Base-by-base conservation (phyloP, 1,140 invertebrate species). In the Saccostrea echinata region DNA sequence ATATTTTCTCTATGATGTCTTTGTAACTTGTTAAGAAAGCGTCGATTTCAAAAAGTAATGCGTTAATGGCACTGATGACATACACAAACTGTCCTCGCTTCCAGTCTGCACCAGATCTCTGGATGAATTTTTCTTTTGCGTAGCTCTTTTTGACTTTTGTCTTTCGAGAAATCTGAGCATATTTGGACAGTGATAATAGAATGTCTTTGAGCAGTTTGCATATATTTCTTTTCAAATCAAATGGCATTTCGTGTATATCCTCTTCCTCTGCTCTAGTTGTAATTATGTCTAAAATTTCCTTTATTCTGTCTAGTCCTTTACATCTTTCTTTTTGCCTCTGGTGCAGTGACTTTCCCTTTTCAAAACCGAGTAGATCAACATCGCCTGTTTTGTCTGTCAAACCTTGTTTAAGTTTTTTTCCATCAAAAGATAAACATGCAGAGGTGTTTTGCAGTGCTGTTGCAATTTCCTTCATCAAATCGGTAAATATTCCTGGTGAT, bases 131-230 rank as follows among this genome's bases (percentile, higher is more conserved):
- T 52, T 21, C 51, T 53, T 88, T 88, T 61, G 76, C 82, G 55
- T 90, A 90, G 18, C 87, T 84, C 80, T 90, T 90, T 33, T 90
- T 88, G 86, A 21, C 27, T 82, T 84, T 88, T 51, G 88, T 55
- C 16, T 83, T 68, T 51, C 68, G 53, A 55, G 53, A 55, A 55
- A 55, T 55, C 53, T 55, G 53, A 6, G 53, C 53, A 55, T 55
- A 55, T 55, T 55, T 55, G 53, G 53, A 55, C 53, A 55, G 53
- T 55, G 53, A 55, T 55, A 55, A 55, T 55, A 55, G 53, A 55
- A 55, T 55, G 53, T 13, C 53, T 55, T 55, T 55, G 53, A 55
- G 53, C 55, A 57, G 55, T 57, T 57, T 57, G 55, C 55, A 57
- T 57, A 8, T 57, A 57, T 57, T 57, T 8, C 27, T 12, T 52